Base-by-base conservation (phyloP, 2,888 invertebrate genomes). In the Amphiduros pacificus region DNA sequence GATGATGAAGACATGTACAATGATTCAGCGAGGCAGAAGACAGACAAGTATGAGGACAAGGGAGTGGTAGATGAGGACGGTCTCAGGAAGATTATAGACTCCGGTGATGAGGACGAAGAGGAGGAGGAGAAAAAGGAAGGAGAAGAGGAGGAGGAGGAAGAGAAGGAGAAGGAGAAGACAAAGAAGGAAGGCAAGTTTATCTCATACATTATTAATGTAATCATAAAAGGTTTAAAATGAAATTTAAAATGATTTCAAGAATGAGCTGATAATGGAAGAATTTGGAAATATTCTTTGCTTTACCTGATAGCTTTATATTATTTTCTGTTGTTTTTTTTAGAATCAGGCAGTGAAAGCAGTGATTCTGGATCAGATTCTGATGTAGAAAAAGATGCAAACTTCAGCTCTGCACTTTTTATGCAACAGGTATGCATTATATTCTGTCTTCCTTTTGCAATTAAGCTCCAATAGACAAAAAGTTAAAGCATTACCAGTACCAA, bases 1-100 rank as follows among this genome's bases (percentile, higher is more conserved):
- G 64, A 61, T 53, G 73, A 74, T 20, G 77, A 76, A 28, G 52
- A 48, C 5, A 66, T 66, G 67, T 67, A 66, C 24, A 73, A 70
- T 3, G 60, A 71, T 29, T 77, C 77, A 55, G 81, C 77, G 31
- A 71, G 78, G 52, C 82, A 79, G 2, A 84, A 74, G 55, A 62
- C 69, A 24, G 73, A 75, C 20, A 77, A 77, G 48, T 93, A 89
- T 82, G 93, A 91, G 80, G 87, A 92, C 77, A 92, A 90, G 82
- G 89, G 89, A 50, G 98, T 99, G 0, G 93, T 94, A 0, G 94
- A 95, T 76, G 94, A 95, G 78, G 91, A 90, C 72, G 94, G 91
- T 0, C 84, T 95, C 50, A 88, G 92, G 65, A 93, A 94, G 79
- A 85, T 96, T 44, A 85, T 95, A 24, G 76, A 74, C 61, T 77